These are phyloP conservation scores for Salvelinus fontinalis DNA, from an alignment of 2,113 vertebrate species.

Conservation along the genomic window DNA sequence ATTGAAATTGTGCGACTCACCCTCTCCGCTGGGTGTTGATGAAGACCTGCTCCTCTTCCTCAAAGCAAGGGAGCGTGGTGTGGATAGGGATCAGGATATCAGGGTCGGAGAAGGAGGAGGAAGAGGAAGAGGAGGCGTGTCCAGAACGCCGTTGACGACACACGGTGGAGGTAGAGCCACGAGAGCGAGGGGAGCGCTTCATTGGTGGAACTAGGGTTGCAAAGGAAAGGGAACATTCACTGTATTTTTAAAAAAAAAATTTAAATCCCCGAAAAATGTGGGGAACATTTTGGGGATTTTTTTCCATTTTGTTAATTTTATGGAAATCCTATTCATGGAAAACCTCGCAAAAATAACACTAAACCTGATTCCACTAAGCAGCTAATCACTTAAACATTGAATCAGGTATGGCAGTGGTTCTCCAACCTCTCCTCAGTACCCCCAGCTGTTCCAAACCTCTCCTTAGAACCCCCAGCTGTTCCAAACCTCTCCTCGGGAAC, in stretches of 20 bases:
- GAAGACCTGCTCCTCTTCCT: slow-evolving; percentile 66
- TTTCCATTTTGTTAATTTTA: too few relatives aligned
- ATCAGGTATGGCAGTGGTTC: too few relatives aligned
- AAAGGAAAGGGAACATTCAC: neutral
- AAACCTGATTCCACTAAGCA: too few relatives aligned
- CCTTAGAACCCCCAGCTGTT: too few relatives aligned
- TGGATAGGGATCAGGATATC: slow-evolving; percentile 72
- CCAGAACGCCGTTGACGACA: slow-evolving; percentile 58
- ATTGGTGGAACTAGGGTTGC: slow-evolving; percentile 44
- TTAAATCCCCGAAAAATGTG: neutral
- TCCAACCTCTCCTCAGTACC: too few relatives aligned
- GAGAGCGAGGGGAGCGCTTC: slow-evolving; percentile 67
- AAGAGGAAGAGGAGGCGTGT: slow-evolving; percentile 27
- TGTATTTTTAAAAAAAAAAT: too few relatives aligned
- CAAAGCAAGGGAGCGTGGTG: slow-evolving; percentile 53
- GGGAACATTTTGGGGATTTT: too few relatives aligned
- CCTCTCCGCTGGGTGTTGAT: slow-evolving; percentile 72
- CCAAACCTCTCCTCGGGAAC: too few relatives aligned
- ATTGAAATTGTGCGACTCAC: neutral
- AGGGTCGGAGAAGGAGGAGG: slow-evolving; percentile 61
- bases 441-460: too few relatives aligned
- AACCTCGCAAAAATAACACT: too few relatives aligned
- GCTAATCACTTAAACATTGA: too few relatives aligned
- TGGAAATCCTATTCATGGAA: too few relatives aligned
- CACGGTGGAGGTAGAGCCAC: slow-evolving; percentile 55